Evolutionary conservation across 1,140 invertebrate genomes (phyloP).

Genomic region (Drosophila funebris): DNA sequence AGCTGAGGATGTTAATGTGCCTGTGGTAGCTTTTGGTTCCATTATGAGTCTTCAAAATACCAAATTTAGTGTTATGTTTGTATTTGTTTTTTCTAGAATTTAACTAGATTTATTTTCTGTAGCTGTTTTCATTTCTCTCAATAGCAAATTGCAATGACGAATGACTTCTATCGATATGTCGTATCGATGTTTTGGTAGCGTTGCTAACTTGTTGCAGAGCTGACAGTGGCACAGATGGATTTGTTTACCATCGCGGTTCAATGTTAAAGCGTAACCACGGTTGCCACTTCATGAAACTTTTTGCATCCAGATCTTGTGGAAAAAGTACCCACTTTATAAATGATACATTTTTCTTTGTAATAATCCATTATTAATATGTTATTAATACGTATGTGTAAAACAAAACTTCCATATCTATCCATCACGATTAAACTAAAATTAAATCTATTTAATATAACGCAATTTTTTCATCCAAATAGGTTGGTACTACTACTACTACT

Average conservation of each 20-base stretch:
- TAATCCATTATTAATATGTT: no score
- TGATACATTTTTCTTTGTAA: no score
- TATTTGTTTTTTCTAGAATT: not conserved
- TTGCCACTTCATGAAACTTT: no score
- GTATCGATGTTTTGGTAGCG: constrained; percentile 2
- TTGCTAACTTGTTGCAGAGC: not conserved
- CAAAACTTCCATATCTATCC: no score
- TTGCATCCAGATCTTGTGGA: no score
- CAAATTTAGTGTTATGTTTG: not conserved
- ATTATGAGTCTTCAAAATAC: constrained; percentile 9
- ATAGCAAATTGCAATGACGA: constrained; percentile 15
- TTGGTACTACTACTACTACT: no score
- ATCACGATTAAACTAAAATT: no score
- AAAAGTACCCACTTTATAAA: no score
- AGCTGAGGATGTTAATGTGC: not conserved
- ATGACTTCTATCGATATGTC: constrained; percentile 9
- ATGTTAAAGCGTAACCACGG: no score
- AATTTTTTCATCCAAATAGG: no score
- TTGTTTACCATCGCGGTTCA: not conserved
- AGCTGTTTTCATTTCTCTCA: constrained; percentile 23
- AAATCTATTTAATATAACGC: no score
- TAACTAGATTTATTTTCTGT: not conserved
- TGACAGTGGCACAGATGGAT: not conserved
- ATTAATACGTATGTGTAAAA: no score
- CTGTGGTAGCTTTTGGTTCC: constrained; percentile 39